Percentiles rank a stretch among this genome's conserved stretches.
Evolutionary conservation across 2,113 vertebrate species (phyloP).

Genomic region (Ellobius talpinus): DNA sequence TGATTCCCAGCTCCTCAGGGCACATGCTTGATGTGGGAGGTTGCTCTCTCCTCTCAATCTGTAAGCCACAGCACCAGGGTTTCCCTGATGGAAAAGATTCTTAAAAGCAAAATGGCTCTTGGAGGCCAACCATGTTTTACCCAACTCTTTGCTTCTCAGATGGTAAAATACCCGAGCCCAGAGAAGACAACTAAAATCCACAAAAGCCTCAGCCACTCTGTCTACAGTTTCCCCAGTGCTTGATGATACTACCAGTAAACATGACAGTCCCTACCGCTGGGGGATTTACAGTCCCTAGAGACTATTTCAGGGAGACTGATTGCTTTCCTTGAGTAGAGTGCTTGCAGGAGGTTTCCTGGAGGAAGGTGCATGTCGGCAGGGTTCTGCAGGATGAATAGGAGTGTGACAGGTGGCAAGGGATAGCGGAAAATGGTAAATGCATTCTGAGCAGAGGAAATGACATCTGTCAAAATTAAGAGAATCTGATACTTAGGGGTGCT

Average conservation of each 20-base stretch:
- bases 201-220: neutral
- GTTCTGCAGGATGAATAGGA: slow-evolving; percentile 45
- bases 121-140: neutral
- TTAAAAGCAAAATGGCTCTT: neutral
- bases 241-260: neutral
- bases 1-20: neutral
- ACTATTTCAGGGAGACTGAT: neutral
- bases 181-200: neutral
- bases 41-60: neutral
- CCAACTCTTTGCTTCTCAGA: neutral
- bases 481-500: neutral
- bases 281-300: neutral
- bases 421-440: neutral
- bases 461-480: neutral
- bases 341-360: neutral
- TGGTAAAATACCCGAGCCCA: neutral
- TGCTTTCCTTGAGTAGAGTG: neutral
- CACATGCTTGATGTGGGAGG: neutral
- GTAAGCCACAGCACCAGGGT: neutral
- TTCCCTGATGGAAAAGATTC: neutral
- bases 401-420: neutral
- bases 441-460: slow-evolving; percentile 2
- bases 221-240: neutral
- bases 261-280: neutral
- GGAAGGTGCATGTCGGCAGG: neutral